Percentiles rank a stretch among this genome's conserved stretches.
Conservation (phyloP, 2,113 vertebrate species). For the Larimichthys crocea region DNA sequence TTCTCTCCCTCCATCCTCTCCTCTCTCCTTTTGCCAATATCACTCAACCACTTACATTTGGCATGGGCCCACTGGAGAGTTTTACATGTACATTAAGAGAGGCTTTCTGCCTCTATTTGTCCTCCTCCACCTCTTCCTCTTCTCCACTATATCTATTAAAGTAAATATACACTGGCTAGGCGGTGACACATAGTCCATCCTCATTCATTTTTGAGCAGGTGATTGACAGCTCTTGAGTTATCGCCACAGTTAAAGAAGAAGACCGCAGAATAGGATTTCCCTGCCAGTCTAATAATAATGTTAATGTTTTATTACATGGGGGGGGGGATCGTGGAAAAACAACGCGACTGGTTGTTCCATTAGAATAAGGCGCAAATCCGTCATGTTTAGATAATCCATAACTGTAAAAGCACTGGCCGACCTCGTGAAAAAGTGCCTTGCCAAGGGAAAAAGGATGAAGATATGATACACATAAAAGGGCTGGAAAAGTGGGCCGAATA, state of each 20-base stretch:
- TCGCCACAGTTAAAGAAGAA: constrained; percentile 49
- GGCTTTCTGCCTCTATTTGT: constrained; percentile 74
- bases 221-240: constrained; percentile 78
- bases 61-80: constrained; percentile 78
- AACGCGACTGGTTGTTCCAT: constrained; percentile 39
- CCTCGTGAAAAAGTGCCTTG: constrained; percentile 60
- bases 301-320: constrained; percentile 49
- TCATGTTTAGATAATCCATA: constrained; percentile 64
- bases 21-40: constrained; percentile 83
- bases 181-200: constrained; percentile 73
- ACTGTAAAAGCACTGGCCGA: constrained; percentile 45
- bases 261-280: constrained; percentile 2
- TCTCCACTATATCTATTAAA: constrained; percentile 79
- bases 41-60: constrained; percentile 88
- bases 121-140: constrained; percentile 68
- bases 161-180: constrained; percentile 74
- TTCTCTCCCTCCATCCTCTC: constrained; percentile 72
- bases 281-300: constrained; percentile 36
- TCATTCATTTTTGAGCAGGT: constrained; percentile 79
- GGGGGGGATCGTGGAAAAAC: constrained; percentile 12
- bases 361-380: constrained; percentile 42
- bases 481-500: constrained; percentile 68
- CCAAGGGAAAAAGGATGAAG: constrained; percentile 63
- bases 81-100: constrained; percentile 85
- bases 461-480: constrained; percentile 70